Conservation (phyloP, 1,140 invertebrate species). For the Drosophila simulans region DNA sequence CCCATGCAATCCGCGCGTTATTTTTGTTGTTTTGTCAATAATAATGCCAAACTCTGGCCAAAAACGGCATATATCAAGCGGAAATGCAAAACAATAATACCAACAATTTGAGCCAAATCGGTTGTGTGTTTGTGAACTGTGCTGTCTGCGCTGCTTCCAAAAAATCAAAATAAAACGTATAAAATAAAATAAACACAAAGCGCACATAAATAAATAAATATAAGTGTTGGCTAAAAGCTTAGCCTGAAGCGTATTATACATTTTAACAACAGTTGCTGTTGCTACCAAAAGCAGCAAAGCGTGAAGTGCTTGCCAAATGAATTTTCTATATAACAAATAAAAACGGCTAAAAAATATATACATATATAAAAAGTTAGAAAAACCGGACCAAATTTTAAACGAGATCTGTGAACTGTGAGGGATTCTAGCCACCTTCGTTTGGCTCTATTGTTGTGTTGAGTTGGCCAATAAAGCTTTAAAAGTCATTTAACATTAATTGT, state of each 20-base stretch:
- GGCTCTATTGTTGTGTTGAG: constrained; percentile 22
- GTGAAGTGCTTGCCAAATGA: constrained; percentile 80
- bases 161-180: constrained; percentile 25
- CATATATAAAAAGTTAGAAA: constrained; percentile 48
- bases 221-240: constrained; percentile 69
- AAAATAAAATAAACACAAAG: constrained; percentile 41
- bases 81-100: constrained; percentile 70
- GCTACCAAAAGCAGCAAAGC: constrained; percentile 71
- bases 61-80: constrained; percentile 56
- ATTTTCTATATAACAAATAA: constrained; percentile 72
- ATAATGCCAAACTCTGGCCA: constrained; percentile 31
- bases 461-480: background rate
- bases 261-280: constrained; percentile 51
- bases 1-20: constrained; percentile 57
- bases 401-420: background rate
- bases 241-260: constrained; percentile 53
- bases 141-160: constrained; percentile 53
- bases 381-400: constrained; percentile 1
- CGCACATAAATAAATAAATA: constrained; percentile 41
- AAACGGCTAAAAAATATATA: constrained; percentile 4
- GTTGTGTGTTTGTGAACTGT: constrained; percentile 38
- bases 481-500: background rate
- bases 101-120: constrained; percentile 4
- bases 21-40: constrained; percentile 79
- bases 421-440: constrained; percentile 11